Conservation (phyloP, 2,113 vertebrate genomes). For the Silurus meridionalis region DNA sequence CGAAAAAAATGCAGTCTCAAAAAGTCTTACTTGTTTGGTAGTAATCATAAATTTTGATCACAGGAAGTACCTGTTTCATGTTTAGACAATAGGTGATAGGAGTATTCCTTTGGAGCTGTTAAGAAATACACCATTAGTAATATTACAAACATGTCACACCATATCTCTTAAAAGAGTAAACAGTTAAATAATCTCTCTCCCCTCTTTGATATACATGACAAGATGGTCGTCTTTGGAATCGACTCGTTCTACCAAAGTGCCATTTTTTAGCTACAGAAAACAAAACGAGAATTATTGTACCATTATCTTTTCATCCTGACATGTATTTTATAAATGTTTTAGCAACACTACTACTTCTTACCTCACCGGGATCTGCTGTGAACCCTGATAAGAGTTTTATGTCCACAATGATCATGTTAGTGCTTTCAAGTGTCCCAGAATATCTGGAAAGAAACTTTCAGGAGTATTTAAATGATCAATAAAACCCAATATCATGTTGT, state of each 20-base stretch:
- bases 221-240: slow-evolving; percentile 27
- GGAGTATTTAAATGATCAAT: neutral
- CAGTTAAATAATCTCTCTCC: slow-evolving; percentile 42
- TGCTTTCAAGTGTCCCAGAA: slow-evolving; percentile 9
- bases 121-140: neutral
- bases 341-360: slow-evolving; percentile 7
- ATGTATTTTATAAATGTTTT: neutral
- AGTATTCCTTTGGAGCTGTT: neutral
- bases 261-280: slow-evolving; percentile 57
- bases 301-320: neutral
- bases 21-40: neutral
- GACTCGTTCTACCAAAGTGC: slow-evolving; percentile 55
- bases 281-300: too few relatives aligned
- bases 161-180: slow-evolving; percentile 42
- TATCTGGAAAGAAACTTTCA: slow-evolving; percentile 28
- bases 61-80: neutral
- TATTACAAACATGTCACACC: slow-evolving; percentile 41
- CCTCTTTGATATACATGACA: slow-evolving; percentile 62
- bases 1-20: too few relatives aligned
- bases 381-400: slow-evolving; percentile 69
- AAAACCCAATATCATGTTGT: neutral
- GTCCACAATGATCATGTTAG: slow-evolving; percentile 55
- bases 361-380: slow-evolving; percentile 39
- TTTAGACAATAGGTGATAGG: neutral
- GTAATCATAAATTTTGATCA: neutral